Evolutionary conservation across 2,113 vertebrate genomes (phyloP), one percentile per base, ranked within the genome.

Genomic region (Tetraodon nigroviridis): DNA sequence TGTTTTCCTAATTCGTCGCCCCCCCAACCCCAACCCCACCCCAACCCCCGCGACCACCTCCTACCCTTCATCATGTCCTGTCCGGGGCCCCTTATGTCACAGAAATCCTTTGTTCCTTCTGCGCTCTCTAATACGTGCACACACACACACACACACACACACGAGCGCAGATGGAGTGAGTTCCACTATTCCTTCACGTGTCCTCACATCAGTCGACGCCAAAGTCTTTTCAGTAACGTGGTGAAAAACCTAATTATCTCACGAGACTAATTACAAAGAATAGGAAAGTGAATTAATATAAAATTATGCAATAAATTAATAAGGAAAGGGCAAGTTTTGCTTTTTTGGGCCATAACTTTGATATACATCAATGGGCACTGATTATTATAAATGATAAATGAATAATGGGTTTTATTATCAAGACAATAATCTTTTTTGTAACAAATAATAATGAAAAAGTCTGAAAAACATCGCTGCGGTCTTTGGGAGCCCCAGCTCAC

Each of bases 61-160:
- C 8, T 17, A 13, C 16, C 45, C 50, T 24, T n/a, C 22, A 5
- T 29, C 16, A 15, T 11, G 44, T 17, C 61, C 60, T 59, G 59
- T 75, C 60, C 62, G 53, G 74, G 81, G 78, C 78, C 83, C 80
- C 81, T 83, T 77, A 76, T 83, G 80, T 79, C 76, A 69, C 62
- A 61, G 67, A 78, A 78, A 84, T 70, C 84, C 83, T 86, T 88
- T 85, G 84, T 88, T 85, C 78, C 61, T 62, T 54, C 32, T 56
- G 72, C 7, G 60, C 55, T 73, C 64, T 51, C 14, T 45, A 75
- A 73, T 68, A 67, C 61, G 70, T 71, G 55, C 69, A 73, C 66
- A 71, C 60, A 49, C 67, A 61, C 76, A 75, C 15, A n/a, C n/a
- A n/a, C 69, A 73, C 66, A 71, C 60, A 49, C 67, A 61, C 76